Conservation (phyloP, 1,140 invertebrate species). For the Orius insidiosus region DNA sequence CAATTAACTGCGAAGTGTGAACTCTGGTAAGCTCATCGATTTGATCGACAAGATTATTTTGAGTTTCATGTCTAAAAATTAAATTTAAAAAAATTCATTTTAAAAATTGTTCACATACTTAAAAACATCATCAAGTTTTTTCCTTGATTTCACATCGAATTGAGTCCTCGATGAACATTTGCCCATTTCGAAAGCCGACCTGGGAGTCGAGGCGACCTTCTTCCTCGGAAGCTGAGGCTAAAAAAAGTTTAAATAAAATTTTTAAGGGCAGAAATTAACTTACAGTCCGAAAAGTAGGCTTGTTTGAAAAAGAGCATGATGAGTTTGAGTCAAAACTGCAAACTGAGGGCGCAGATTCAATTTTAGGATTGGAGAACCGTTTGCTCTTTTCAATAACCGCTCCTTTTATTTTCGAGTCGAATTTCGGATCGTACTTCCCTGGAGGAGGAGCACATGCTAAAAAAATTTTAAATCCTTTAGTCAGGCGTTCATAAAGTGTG, state of each 20-base stretch:
- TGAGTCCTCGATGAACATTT: neutral
- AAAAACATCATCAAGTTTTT: constrained; percentile 9
- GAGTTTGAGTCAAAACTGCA: constrained; percentile 14
- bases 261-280: neutral
- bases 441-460: constrained; percentile 21
- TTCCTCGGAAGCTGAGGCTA: constrained; percentile 17
- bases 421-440: constrained; percentile 22
- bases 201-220: constrained; percentile 9
- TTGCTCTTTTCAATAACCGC: constrained; percentile 18
- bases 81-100: neutral
- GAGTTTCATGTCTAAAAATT: constrained; percentile 11
- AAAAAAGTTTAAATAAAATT: constrained; percentile 4
- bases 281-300: constrained; percentile 18
- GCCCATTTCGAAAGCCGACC: constrained; percentile 9
- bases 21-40: constrained; percentile 13
- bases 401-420: constrained; percentile 18
- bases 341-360: constrained; percentile 4
- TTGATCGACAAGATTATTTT: constrained; percentile 9
- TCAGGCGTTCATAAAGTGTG: no score
- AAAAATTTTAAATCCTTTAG: no score
- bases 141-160: constrained; percentile 10
- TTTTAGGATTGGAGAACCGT: constrained; percentile 16
- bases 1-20: constrained; percentile 10
- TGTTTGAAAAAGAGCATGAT: constrained; percentile 1
- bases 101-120: constrained; percentile 4